Conservation (phyloP, 2,797 vertebrate genomes). For the Notolabrus celidotus region DNA sequence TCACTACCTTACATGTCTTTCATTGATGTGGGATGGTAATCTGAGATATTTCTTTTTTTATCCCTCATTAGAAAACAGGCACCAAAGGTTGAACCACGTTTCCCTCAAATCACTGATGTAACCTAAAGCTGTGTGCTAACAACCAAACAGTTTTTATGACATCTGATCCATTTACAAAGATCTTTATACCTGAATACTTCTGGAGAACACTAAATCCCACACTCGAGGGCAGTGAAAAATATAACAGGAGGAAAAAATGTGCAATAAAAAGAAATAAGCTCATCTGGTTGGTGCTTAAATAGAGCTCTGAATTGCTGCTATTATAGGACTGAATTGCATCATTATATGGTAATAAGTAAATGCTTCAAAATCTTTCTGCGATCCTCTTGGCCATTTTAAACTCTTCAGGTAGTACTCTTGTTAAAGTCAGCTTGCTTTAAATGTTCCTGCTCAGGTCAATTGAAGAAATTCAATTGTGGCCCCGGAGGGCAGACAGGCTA, state of each 20-base stretch:
- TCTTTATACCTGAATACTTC: neutral
- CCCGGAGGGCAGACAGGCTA: slow-evolving; percentile 59
- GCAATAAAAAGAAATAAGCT: slow-evolving; percentile 49
- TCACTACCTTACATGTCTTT: no score
- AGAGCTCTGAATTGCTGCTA: slow-evolving; percentile 45
- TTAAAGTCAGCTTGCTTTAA: slow-evolving; percentile 60
- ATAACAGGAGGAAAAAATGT: slow-evolving; percentile 19
- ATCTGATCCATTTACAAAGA: slow-evolving; percentile 21
- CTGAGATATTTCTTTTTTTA: neutral
- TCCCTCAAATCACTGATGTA: neutral
- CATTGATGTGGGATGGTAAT: neutral
- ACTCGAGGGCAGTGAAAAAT: slow-evolving; percentile 25
- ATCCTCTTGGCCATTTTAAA: slow-evolving; percentile 50
- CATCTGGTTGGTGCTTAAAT: slow-evolving; percentile 40
- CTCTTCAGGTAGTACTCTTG: slow-evolving; percentile 44
- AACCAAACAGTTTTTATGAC: slow-evolving; percentile 10
- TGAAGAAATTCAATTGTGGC: slow-evolving; percentile 71
- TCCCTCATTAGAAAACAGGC: neutral
- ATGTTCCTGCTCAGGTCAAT: slow-evolving; percentile 64
- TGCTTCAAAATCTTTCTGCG: slow-evolving; percentile 34
- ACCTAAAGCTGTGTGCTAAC: neutral
- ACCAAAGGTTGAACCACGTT: neutral
- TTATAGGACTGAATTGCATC: slow-evolving; percentile 57
- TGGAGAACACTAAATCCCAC: slow-evolving; percentile 10
- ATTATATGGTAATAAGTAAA: slow-evolving; percentile 52